phyloP scores from a whole-genome alignment of 2,888 invertebrate species.

The Tiphia femorata region DNA sequence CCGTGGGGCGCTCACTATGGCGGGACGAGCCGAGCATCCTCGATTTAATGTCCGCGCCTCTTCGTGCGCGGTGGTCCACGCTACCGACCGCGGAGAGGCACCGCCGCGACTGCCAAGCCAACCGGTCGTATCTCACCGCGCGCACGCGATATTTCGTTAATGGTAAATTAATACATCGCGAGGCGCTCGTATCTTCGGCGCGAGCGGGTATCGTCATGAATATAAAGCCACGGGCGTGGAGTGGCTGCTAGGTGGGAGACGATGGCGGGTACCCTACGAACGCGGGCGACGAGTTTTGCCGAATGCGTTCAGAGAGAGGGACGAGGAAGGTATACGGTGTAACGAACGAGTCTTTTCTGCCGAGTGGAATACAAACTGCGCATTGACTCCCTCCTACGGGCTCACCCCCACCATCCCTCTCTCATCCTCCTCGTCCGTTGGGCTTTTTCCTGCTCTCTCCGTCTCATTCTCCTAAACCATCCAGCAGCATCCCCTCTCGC shows the following conservation, averaged over 20 bases:
- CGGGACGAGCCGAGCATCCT: no score
- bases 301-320: conserved; percentile 28
- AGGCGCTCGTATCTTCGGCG: conserved; percentile 32
- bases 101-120: no score
- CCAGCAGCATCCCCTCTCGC: neutral
- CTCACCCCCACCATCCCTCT: neutral
- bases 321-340: conserved; percentile 37
- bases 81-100: no score
- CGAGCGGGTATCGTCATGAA: conserved; percentile 45
- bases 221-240: conserved; percentile 32
- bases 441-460: neutral
- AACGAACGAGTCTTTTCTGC: conserved; percentile 57
- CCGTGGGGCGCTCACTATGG: no score
- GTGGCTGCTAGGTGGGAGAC: neutral
- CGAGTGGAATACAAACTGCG: conserved; percentile 59
- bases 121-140: neutral
- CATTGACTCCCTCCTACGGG: conserved; percentile 42
- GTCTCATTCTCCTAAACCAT: neutral
- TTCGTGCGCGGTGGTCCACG: no score
- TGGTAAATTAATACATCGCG: conserved; percentile 53
- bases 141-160: conserved; percentile 38
- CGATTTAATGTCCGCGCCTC: no score
- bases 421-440: conserved; percentile 9
- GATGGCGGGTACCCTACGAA: conserved; percentile 10
- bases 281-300: conserved; percentile 27